These are phyloP conservation scores for Hoplias malabaricus DNA, from an alignment of 2,113 vertebrate species.

Conservation along the genomic window DNA sequence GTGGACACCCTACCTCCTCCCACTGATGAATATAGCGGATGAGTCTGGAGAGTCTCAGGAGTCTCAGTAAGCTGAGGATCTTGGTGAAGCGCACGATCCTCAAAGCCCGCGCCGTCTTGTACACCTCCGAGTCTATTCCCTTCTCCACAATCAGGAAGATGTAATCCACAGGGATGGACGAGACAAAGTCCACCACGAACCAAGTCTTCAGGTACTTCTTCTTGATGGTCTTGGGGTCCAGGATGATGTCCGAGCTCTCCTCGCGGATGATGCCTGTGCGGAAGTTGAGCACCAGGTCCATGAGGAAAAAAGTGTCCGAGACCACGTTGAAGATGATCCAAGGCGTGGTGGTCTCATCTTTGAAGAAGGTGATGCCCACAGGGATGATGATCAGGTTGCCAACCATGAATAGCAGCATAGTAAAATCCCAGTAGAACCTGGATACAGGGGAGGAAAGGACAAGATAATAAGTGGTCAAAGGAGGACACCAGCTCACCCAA, in stretches of 20 bases:
- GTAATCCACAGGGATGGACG: constrained; percentile 98
- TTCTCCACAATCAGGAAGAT: constrained; percentile 98
- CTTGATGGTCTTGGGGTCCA: constrained; percentile 94
- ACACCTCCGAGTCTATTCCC: constrained; percentile 96
- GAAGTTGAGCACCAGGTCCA: constrained; percentile 97
- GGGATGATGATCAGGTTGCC: constrained; percentile 98
- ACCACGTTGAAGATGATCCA: constrained; percentile 99
- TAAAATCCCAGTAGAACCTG: constrained; percentile 99
- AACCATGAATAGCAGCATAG: constrained; percentile 98
- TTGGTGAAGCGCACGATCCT: constrained; percentile 96
- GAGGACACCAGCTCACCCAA: too few species aligned
- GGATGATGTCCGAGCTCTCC: constrained; percentile 97
- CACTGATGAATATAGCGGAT: constrained; percentile 97
- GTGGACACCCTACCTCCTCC: constrained; percentile 84
- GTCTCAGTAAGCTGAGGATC: constrained; percentile 89
- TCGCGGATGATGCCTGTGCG: constrained; percentile 96
- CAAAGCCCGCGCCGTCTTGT: constrained; percentile 92
- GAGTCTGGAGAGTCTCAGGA: constrained; percentile 88
- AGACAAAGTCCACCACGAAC: constrained; percentile 98
- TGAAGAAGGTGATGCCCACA: constrained; percentile 99
- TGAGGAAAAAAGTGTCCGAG: constrained; percentile 97
- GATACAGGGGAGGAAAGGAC: not conserved
- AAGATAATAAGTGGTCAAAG: too few species aligned
- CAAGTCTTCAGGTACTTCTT: constrained; percentile 95
- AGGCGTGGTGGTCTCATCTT: constrained; percentile 93